These are phyloP conservation scores for Tetropium fuscum DNA, from an alignment of 2,888 invertebrate species.

Conservation along the genomic window DNA sequence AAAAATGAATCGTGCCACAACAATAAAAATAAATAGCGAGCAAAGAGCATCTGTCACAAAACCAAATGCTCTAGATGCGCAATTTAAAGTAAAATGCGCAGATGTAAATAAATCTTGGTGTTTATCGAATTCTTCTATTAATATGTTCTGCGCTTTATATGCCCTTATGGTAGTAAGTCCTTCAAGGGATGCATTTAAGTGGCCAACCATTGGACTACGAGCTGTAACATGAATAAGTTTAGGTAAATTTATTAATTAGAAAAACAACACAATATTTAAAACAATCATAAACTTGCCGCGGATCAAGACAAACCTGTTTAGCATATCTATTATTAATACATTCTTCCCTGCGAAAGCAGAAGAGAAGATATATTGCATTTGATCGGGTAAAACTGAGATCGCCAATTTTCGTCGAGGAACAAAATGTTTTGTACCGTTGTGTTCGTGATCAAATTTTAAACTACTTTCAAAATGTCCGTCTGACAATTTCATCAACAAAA, in stretches of 20 bases:
- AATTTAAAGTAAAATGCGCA: neutral
- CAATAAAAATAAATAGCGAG: constrained; percentile 42
- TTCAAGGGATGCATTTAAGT: neutral
- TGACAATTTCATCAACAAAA: no score
- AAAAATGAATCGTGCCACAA: constrained; percentile 48
- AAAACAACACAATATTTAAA: no score
- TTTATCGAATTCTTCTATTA: neutral
- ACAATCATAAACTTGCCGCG: no score
- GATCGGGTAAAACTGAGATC: no score
- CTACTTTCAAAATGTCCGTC: no score
- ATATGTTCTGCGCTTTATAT: neutral
- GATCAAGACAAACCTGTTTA: no score
- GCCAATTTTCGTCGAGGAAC: no score
- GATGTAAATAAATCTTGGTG: constrained; percentile 1
- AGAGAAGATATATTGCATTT: no score
- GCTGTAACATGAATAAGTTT: neutral
- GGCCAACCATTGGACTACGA: neutral
- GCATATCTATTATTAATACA: no score
- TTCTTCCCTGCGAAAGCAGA: no score
- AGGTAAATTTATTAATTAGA: neutral
- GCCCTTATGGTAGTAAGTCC: neutral
- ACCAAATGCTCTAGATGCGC: neutral
- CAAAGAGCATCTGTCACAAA: neutral
- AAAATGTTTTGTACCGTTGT: no score
- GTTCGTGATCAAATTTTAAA: no score